Percentiles rank a stretch among this genome's conserved stretches.
Conservation (phyloP, 2,797 vertebrate species). For the Phoeniculus purpureus region DNA sequence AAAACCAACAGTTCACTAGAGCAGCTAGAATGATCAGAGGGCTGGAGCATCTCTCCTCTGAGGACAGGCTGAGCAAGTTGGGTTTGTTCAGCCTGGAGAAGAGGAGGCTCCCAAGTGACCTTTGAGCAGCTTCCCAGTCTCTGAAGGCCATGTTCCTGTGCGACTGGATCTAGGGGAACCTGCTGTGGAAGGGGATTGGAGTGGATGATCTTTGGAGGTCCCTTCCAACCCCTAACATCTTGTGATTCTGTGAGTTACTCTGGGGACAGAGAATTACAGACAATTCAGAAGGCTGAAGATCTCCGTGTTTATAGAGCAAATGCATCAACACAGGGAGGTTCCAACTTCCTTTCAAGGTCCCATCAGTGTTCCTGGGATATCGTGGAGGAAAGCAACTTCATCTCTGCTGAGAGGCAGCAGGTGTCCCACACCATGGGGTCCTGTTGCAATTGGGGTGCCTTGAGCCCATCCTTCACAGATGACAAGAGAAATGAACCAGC, state of each 20-base stretch:
- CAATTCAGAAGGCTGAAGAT: neutral
- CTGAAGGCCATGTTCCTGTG: too few relatives aligned
- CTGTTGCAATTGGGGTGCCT: neutral
- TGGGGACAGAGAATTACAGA: neutral
- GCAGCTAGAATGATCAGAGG: too few relatives aligned
- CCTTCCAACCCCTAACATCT: too few relatives aligned
- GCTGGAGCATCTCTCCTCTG: too few relatives aligned
- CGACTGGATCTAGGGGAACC: too few relatives aligned
- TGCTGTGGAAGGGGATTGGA: too few relatives aligned
- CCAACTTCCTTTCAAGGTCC: neutral
- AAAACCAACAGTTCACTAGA: neutral
- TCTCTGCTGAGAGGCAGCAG: neutral
- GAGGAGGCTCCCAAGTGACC: too few relatives aligned
- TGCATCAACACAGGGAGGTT: neutral
- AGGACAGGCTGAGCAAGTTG: too few relatives aligned
- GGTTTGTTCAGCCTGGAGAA: too few relatives aligned
- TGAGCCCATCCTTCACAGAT: neutral
- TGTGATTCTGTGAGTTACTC: neutral
- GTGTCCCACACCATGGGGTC: fast-evolving
- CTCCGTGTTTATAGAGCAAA: neutral
- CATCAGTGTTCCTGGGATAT: neutral
- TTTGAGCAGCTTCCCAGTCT: too few relatives aligned
- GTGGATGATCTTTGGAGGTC: too few relatives aligned
- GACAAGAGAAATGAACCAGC: neutral
- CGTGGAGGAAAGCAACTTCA: fast-evolving